Percentiles rank a stretch among this genome's conserved stretches.
These are phyloP conservation scores for Bambusicola thoracicus DNA, from an alignment of 2,113 vertebrate species.

Conservation along the genomic window DNA sequence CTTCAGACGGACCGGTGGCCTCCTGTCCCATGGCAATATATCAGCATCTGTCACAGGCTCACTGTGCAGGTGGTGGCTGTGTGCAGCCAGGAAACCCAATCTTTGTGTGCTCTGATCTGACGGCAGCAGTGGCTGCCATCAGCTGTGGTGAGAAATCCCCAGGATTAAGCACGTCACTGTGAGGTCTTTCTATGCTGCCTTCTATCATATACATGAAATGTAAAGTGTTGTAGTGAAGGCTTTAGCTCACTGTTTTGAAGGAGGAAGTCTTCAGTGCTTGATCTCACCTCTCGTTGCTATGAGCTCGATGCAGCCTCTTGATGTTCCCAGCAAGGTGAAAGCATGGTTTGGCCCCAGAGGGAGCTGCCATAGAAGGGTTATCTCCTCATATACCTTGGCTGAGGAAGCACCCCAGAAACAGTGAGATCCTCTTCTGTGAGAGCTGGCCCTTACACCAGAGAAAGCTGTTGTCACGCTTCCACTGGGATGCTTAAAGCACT, in stretches of 20 bases:
- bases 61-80: background rate
- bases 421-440: background rate
- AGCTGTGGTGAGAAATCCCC: background rate
- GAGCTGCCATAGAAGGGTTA: background rate
- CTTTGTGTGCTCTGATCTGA: background rate
- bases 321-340: background rate
- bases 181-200: background rate
- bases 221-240: background rate
- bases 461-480: background rate
- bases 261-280: background rate
- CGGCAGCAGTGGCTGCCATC: rapidly evolving
- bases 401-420: background rate
- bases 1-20: background rate
- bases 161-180: rapidly evolving
- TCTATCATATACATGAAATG: rapidly evolving
- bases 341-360: background rate
- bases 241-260: background rate
- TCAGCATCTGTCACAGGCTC: background rate
- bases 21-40: background rate
- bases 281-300: background rate
- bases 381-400: background rate
- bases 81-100: background rate
- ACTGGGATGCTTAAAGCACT: background rate
- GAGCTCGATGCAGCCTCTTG: background rate
- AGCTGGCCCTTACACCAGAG: background rate